These are phyloP conservation scores for Grammomys surdaster DNA, from an alignment of 2,113 vertebrate genomes.

Conservation along the genomic window DNA sequence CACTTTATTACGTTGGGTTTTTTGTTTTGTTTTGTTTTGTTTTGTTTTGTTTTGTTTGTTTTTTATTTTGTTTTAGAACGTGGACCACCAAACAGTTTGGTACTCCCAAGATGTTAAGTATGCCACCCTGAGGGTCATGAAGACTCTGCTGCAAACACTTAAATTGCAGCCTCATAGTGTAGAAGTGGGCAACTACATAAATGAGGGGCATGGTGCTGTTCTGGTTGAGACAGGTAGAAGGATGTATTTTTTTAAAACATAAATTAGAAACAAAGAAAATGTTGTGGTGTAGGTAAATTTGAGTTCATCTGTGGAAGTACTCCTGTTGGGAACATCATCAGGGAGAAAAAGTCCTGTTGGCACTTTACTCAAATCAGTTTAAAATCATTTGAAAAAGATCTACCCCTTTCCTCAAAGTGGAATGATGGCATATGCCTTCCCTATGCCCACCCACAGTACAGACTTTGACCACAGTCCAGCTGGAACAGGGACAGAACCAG, in stretches of 20 bases:
- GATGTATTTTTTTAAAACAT: not conserved
- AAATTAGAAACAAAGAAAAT: not conserved
- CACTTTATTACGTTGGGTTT: not conserved
- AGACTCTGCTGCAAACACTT: not conserved
- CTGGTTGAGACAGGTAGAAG: not conserved
- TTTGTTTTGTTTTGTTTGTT: too few species aligned
- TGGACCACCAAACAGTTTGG: not conserved
- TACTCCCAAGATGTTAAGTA: not conserved
- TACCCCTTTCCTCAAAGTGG: not conserved
- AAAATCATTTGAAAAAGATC: not conserved
- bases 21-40: too few species aligned
- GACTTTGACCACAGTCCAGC: not conserved
- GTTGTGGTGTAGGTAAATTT: not conserved
- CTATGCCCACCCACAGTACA: not conserved
- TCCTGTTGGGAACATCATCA: not conserved
- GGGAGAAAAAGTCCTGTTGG: not conserved
- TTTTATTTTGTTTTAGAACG: too few species aligned
- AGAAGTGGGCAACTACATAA: not conserved
- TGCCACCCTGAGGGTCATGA: not conserved
- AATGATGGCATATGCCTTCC: not conserved
- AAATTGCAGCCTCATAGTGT: too few species aligned
- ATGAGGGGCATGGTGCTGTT: not conserved
- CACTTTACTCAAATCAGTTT: not conserved
- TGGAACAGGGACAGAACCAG: not conserved
- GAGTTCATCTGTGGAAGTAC: not conserved